These are phyloP conservation scores for Campoplex capitator DNA, from an alignment of 2,888 invertebrate species.

Conservation along the genomic window DNA sequence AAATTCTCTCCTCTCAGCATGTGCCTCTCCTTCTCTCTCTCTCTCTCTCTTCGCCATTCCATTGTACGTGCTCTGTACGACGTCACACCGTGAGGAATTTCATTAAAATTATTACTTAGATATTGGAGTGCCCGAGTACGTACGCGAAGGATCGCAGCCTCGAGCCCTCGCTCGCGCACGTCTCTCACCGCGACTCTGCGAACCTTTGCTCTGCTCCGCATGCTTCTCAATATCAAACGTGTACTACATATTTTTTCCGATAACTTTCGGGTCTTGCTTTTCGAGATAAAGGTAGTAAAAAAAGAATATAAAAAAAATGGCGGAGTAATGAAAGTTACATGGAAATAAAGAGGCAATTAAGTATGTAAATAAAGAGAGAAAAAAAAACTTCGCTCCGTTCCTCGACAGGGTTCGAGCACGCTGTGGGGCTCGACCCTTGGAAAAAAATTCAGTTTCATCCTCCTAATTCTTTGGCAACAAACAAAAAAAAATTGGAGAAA, in stretches of 20 bases:
- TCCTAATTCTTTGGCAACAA: not conserved
- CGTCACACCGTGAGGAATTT: constrained; percentile 79
- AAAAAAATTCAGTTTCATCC: not conserved
- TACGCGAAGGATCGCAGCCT: constrained; percentile 78
- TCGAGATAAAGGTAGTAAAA: not conserved
- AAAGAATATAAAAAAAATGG: no score
- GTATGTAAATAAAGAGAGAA: not conserved
- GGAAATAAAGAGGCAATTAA: not conserved
- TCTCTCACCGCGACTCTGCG: not conserved
- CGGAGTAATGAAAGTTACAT: not conserved
- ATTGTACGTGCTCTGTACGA: constrained; percentile 32
- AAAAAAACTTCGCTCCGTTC: not conserved
- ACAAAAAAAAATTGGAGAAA: not conserved
- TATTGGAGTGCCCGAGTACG: constrained; percentile 79
- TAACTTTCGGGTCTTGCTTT: not conserved
- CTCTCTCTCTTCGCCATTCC: constrained; percentile 26
- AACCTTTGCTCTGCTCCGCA: no score
- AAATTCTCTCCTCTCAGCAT: constrained; percentile 1
- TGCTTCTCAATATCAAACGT: not conserved
- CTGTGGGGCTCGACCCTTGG: not conserved
- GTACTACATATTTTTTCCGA: not conserved
- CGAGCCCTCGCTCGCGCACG: not conserved
- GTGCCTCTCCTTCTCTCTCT: not conserved
- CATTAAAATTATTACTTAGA: constrained; percentile 83
- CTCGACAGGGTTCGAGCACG: not conserved